phyloP scores from a whole-genome alignment of 1,140 invertebrate species.

The Drosophila sulfurigaster region DNA sequence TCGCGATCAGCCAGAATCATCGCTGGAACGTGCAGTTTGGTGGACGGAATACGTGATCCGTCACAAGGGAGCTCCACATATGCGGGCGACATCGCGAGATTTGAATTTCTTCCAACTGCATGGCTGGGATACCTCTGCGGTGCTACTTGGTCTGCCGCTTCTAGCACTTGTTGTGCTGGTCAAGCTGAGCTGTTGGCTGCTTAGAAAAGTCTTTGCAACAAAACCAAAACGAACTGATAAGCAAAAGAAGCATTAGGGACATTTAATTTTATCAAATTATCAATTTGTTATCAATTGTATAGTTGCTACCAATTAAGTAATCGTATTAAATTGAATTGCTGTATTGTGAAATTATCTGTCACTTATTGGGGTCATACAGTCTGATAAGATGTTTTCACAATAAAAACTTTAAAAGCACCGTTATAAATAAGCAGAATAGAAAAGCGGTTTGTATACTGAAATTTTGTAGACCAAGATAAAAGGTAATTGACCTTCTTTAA shows the following conservation, averaged over 20 bases:
- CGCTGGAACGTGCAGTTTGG: slow-evolving; percentile 89
- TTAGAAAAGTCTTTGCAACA: slow-evolving; percentile 8
- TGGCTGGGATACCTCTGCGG: slow-evolving; percentile 85
- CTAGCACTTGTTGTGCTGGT: slow-evolving; percentile 9
- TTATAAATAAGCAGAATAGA: neutral
- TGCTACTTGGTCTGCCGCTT: slow-evolving; percentile 50
- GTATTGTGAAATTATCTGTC: neutral
- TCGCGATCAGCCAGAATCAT: slow-evolving; percentile 87
- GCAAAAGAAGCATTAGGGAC: slow-evolving; percentile 43
- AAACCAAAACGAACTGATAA: slow-evolving; percentile 35
- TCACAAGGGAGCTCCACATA: slow-evolving; percentile 83
- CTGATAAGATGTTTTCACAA: neutral
- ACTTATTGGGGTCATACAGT: neutral
- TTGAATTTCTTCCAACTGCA: slow-evolving; percentile 85
- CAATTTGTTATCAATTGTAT: neutral
- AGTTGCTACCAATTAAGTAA: neutral
- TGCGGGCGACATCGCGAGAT: slow-evolving; percentile 59
- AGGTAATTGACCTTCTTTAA: too few species aligned
- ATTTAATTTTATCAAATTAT: neutral
- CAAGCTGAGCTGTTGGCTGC: slow-evolving; percentile 16
- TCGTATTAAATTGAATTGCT: neutral
- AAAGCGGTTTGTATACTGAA: neutral
- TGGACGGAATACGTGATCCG: slow-evolving; percentile 89
- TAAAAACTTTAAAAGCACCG: neutral
- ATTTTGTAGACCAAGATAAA: too few species aligned